Base-by-base conservation (phyloP, 2,888 invertebrate species). In the Temnothorax rugatulus region DNA sequence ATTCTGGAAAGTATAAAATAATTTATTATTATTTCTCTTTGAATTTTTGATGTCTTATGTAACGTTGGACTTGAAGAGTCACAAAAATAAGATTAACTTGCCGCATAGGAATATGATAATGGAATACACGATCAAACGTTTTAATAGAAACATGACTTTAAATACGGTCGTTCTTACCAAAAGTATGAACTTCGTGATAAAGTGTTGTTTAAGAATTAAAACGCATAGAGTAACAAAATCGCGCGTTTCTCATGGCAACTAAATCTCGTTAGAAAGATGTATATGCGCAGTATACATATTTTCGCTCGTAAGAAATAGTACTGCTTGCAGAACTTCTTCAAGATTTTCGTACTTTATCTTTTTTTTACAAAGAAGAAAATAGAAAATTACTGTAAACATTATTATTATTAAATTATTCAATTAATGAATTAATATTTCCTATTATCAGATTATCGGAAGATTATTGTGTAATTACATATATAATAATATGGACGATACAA, bases 201-300 rank as follows among this genome's bases (percentile, higher is more conserved):
- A 74, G 44, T 74, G 44, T n/a, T 74, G 44, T 61, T 59, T 44
- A 61, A 47, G 29, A 74, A 74, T 74, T 74, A 61, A 74, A 74
- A 74, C 44, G n/a, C 74, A 34, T 47, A 34, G 41, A 47, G 74
- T 15, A 47, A 29, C 44, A 74, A 47, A 74, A 74, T 74, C 44
- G 61, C 52, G 34, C 44, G 8, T 44, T 61, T 61, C 74, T 74
- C 61, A 9, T 34, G 29, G 61, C n/a, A 61, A 74, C 74, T 74
- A 74, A 74, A 74, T 74, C 74, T 74, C 59, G 29, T n/a, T 29
- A n/a, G 44, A 29, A 44, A 61, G 15, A 74, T 61, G n/a, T 74
- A 74, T 74, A 29, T 25, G 18, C 59, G n/a, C 29, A 41, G n/a
- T 25, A 47, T 25, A 73, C 21, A 61, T 44, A 61, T 34, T 75